Conservation (phyloP, 2,113 vertebrate species). For the Caracal caracal region DNA sequence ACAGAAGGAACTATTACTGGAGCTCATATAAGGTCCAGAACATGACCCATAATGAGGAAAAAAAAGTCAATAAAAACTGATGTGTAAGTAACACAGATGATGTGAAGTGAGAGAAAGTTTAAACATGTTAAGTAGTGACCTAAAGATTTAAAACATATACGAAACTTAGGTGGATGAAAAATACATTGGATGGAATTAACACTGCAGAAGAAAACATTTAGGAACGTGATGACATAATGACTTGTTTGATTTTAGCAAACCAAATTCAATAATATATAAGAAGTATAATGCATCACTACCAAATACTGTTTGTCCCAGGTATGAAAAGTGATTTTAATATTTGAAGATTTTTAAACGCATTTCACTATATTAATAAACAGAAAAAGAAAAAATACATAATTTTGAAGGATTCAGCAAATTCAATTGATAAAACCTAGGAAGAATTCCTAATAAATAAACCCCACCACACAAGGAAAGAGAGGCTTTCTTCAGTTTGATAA, state of each 20-base stretch:
- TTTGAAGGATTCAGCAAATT: neutral
- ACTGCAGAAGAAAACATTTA: neutral
- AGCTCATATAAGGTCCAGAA: neutral
- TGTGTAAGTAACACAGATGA: neutral
- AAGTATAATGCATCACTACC: neutral
- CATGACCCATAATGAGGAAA: neutral
- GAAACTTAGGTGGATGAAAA: neutral
- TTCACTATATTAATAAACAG: neutral
- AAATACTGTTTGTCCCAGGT: neutral
- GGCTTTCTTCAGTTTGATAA: neutral
- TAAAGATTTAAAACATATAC: neutral
- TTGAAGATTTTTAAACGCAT: neutral
- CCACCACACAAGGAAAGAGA: neutral
- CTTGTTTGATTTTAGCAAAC: neutral
- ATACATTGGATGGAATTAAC: neutral
- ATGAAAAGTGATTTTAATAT: neutral
- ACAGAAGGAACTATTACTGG: neutral
- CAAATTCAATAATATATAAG: neutral
- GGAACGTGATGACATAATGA: neutral
- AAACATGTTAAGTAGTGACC: neutral
- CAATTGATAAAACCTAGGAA: neutral
- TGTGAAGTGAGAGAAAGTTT: neutral
- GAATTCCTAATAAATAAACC: neutral
- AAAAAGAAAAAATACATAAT: neutral
- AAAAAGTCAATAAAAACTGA: neutral